Conservation (phyloP, 2,113 vertebrate genomes). For the Thunnus maccoyii region DNA sequence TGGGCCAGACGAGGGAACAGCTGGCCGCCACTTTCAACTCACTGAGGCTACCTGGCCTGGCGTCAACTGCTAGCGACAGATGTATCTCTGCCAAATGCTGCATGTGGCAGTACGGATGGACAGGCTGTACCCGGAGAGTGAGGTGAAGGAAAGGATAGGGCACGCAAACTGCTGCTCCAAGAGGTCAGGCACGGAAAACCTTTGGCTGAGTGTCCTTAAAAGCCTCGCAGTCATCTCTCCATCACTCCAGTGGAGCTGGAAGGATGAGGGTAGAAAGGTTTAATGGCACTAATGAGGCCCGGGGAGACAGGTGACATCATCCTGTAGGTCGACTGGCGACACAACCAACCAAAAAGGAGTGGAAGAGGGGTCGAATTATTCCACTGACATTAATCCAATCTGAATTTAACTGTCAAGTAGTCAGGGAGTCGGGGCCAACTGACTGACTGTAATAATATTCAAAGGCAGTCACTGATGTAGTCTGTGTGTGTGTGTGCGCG, state of each 20-base stretch:
- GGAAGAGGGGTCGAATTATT: slow-evolving; percentile 33
- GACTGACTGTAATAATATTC: slow-evolving; percentile 54
- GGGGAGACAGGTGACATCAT: slow-evolving; percentile 63
- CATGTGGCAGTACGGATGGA: slow-evolving; percentile 46
- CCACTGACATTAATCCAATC: slow-evolving; percentile 41
- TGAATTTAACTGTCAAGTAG: slow-evolving; percentile 59
- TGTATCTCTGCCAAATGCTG: slow-evolving; percentile 52
- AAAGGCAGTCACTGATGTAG: slow-evolving; percentile 32
- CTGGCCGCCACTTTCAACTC: slow-evolving; percentile 70
- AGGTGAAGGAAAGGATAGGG: slow-evolving; percentile 31
- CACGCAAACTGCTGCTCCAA: slow-evolving; percentile 29
- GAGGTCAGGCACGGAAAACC: slow-evolving; percentile 62
- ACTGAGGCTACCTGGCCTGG: slow-evolving; percentile 67
- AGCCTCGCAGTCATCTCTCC: slow-evolving; percentile 43
- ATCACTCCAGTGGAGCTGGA: slow-evolving; percentile 23
- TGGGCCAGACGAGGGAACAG: slow-evolving; percentile 67
- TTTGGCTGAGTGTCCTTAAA: slow-evolving; percentile 57
- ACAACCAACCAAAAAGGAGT: slow-evolving; percentile 21
- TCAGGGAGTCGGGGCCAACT: slow-evolving; percentile 19
- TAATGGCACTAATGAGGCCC: slow-evolving; percentile 66
- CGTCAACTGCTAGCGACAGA: slow-evolving; percentile 44
- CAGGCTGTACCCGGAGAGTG: slow-evolving; percentile 19
- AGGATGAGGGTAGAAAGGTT: slow-evolving; percentile 30
- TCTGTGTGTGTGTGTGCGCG: neutral
- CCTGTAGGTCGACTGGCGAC: slow-evolving; percentile 16